phyloP scores from a whole-genome alignment of 2,797 vertebrate species.

The Amphiprion clarkii region DNA sequence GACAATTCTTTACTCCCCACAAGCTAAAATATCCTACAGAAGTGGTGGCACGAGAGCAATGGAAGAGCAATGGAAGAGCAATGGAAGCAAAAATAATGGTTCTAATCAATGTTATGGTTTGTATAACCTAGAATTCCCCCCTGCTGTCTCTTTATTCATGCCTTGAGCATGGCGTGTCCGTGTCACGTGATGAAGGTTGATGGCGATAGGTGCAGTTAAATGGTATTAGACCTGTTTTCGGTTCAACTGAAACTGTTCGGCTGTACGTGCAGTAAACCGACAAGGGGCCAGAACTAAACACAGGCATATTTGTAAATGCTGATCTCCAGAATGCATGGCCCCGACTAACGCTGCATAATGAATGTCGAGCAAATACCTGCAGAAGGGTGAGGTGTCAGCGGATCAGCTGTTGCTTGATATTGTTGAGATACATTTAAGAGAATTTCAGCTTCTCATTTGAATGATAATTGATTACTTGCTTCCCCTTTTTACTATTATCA shows the following conservation, averaged over 20 bases:
- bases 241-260: constrained; percentile 27
- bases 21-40: constrained; percentile 50
- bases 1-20: constrained; percentile 51
- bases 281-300: constrained; percentile 27
- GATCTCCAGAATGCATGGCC: constrained; percentile 67
- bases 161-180: constrained; percentile 54
- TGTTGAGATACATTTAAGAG: constrained; percentile 54
- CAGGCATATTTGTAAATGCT: constrained; percentile 56
- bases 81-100: constrained; percentile 50
- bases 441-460: constrained; percentile 45
- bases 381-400: constrained; percentile 28
- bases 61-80: constrained; percentile 61
- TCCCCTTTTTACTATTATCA: constrained; percentile 27
- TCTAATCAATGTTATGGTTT: constrained; percentile 59
- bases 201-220: constrained; percentile 46
- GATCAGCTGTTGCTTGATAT: constrained; percentile 45
- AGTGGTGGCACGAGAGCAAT: constrained; percentile 51
- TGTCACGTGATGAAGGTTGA: constrained; percentile 42
- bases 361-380: constrained; percentile 51
- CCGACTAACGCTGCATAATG: constrained; percentile 64
- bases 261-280: constrained; percentile 44
- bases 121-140: constrained; percentile 39
- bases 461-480: constrained; percentile 29
- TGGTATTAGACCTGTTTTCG: constrained; percentile 42
- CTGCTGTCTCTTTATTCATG: constrained; percentile 54